These are phyloP conservation scores for Gracilinanus agilis DNA, from an alignment of 2,113 vertebrate species.

Conservation along the genomic window DNA sequence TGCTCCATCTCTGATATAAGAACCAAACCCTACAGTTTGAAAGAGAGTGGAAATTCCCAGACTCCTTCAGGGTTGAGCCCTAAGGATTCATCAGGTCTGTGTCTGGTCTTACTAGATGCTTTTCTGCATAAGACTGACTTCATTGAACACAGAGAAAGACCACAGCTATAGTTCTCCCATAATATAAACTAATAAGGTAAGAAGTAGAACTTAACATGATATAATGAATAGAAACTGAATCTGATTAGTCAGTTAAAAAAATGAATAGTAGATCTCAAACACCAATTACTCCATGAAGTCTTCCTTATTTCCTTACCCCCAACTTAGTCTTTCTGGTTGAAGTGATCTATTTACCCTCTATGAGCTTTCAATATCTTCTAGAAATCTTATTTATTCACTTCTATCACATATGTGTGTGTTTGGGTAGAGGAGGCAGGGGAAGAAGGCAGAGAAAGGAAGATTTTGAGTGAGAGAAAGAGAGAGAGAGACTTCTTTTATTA, in stretches of 20 bases:
- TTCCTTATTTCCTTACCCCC: not conserved
- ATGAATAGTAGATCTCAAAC: not conserved
- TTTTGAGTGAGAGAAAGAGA: too few relatives aligned
- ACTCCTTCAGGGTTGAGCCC: too few relatives aligned
- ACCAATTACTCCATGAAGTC: not conserved
- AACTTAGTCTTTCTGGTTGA: not conserved
- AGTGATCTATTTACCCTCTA: not conserved
- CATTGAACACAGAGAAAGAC: slow-evolving; percentile 35
- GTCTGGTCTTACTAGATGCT: not conserved
- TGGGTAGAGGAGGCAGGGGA: not conserved
- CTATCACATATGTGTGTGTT: not conserved
- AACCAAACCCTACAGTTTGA: too few relatives aligned
- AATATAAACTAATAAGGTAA: slow-evolving; percentile 8
- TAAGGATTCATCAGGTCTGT: too few relatives aligned
- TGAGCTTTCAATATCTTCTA: not conserved
- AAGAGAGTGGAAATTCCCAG: too few relatives aligned
- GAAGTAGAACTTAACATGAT: not conserved
- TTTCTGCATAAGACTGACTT: slow-evolving; percentile 23
- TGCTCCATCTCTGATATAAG: too few relatives aligned
- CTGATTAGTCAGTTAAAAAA: not conserved
- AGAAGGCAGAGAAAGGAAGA: too few relatives aligned
- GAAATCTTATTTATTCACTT: not conserved
- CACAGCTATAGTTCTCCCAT: slow-evolving; percentile 30
- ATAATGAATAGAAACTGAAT: slow-evolving; percentile 13
- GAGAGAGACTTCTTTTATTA: too few relatives aligned